Conservation (phyloP, 2,797 vertebrate species). For the Sus cebifrons region DNA sequence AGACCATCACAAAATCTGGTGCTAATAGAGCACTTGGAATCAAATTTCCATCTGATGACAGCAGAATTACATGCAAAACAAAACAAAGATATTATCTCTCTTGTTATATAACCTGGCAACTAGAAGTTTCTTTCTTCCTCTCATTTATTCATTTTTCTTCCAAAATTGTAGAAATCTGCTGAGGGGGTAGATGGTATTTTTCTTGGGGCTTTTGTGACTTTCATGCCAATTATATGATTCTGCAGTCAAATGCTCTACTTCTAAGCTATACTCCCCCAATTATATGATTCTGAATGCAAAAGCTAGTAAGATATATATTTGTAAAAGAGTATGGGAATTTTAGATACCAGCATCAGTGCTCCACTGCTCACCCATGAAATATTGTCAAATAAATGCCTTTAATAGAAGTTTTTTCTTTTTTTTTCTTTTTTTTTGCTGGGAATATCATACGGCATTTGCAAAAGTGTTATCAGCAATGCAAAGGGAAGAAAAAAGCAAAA, state of each 20-base stretch:
- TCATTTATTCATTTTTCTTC: neutral
- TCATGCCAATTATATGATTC: constrained; percentile 70
- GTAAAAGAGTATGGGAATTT: constrained; percentile 48
- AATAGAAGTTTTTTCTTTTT: neutral
- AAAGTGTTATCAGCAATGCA: neutral
- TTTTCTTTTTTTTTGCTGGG: constrained; percentile 22
- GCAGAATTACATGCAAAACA: neutral
- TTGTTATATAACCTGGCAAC: neutral
- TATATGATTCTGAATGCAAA: constrained; percentile 74
- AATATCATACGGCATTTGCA: neutral
- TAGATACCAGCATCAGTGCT: constrained; percentile 76
- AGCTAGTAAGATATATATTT: constrained; percentile 77
- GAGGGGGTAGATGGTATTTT: neutral
- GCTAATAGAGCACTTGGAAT: neutral
- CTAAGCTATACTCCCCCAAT: neutral
- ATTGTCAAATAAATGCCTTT: constrained; percentile 68
- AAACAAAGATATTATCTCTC: neutral
- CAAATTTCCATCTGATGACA: neutral
- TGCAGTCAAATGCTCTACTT: neutral
- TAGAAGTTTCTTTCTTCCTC: neutral
- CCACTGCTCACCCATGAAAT: constrained; percentile 60
- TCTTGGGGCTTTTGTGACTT: constrained; percentile 74
- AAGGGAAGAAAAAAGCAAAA: neutral
- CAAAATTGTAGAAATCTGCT: constrained; percentile 44
- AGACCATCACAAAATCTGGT: neutral